These are phyloP conservation scores for Candidula unifasciata DNA, from an alignment of 2,888 invertebrate species.

Conservation along the genomic window DNA sequence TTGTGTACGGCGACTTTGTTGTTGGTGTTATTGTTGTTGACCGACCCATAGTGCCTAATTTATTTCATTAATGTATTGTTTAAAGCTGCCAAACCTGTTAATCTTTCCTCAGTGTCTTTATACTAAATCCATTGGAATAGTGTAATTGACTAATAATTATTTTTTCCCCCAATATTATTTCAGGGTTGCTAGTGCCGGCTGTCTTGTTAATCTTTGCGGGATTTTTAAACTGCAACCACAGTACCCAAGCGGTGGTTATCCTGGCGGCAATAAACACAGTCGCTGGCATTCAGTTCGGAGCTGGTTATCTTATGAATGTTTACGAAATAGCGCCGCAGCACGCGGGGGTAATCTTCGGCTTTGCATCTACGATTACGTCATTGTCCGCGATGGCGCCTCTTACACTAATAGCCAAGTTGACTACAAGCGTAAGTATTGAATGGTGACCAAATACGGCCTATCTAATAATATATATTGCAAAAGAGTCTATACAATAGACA, in stretches of 20 bases:
- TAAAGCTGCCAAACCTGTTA: too few species aligned
- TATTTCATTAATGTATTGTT: too few species aligned
- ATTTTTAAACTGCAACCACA: constrained; percentile 62
- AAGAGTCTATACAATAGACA: too few species aligned
- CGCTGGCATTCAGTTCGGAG: constrained; percentile 65
- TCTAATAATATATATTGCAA: too few species aligned
- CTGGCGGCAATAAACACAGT: constrained; percentile 67
- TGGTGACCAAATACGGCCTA: too few species aligned
- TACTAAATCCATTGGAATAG: too few species aligned
- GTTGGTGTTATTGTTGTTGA: too few species aligned
- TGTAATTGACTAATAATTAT: too few species aligned
- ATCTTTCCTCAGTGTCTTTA: too few species aligned
- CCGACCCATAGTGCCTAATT: too few species aligned
- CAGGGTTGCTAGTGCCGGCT: constrained; percentile 66
- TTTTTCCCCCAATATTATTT: too few species aligned
- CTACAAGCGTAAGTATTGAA: constrained; percentile 59
- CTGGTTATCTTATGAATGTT: constrained; percentile 71
- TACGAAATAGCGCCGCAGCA: constrained; percentile 74
- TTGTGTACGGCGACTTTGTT: too few species aligned
- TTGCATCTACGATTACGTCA: constrained; percentile 71
- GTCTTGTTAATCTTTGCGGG: constrained; percentile 64
- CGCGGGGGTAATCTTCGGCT: constrained; percentile 71
- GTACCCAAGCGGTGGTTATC: constrained; percentile 61
- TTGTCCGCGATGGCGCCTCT: constrained; percentile 72
- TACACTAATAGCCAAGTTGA: constrained; percentile 67